Evolutionary conservation across 2,888 invertebrate species (phyloP).

Genomic region (Clitarchus hookeri): DNA sequence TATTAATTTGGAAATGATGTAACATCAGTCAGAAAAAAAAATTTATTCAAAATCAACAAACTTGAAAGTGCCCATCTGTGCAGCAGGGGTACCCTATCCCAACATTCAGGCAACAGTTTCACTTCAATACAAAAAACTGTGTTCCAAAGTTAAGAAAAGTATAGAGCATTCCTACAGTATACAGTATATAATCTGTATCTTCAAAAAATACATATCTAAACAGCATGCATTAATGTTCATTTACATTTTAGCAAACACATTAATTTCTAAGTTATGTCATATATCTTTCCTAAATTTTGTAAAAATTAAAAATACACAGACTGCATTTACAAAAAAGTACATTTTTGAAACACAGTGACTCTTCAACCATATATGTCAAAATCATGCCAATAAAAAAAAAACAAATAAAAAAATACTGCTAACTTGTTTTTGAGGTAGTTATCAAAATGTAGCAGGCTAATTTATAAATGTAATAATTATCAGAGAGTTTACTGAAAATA

Average conservation of each 20-base stretch:
- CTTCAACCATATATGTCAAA: neutral
- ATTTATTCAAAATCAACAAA: neutral
- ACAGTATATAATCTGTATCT: neutral
- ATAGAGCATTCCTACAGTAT: neutral
- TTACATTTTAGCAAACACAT: neutral
- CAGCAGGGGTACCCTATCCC: conserved; percentile 94
- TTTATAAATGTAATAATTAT: no score
- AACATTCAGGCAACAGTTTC: conserved; percentile 85
- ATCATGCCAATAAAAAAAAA: neutral
- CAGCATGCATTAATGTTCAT: neutral
- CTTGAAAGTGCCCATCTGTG: conserved; percentile 40
- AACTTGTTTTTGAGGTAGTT: no score
- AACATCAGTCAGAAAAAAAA: neutral
- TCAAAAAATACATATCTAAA: neutral
- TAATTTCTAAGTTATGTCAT: neutral
- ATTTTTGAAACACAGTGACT: neutral
- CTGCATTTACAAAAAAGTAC: neutral
- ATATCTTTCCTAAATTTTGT: neutral
- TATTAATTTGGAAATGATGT: neutral
- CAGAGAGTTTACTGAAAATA: neutral
- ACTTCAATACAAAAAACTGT: neutral
- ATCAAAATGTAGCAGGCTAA: no score
- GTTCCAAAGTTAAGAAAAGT: neutral
- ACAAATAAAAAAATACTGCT: neutral
- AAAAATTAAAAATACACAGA: neutral